Evolutionary conservation across 2,888 invertebrate species (phyloP).

Genomic region (Cerceris rybyensis): DNA sequence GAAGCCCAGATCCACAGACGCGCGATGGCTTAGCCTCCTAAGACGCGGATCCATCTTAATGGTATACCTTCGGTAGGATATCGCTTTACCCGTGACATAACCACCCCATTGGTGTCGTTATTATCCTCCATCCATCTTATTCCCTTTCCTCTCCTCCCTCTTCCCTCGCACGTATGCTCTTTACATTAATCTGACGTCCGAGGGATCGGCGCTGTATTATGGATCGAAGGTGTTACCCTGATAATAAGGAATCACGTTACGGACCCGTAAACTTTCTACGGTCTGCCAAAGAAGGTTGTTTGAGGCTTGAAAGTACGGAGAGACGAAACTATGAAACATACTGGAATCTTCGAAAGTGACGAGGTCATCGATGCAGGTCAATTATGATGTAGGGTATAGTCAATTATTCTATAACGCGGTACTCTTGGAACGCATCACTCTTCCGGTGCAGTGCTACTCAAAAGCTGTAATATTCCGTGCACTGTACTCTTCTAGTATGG

Average conservation of each 20-base stretch:
- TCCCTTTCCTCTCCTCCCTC: conserved; percentile 9
- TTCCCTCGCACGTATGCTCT: conserved; percentile 3
- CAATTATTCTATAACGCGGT: too few relatives aligned
- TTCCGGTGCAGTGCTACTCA: too few relatives aligned
- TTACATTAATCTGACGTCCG: conserved; percentile 36
- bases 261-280: neutral
- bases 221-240: conserved; percentile 23
- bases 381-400: too few relatives aligned
- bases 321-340: too few relatives aligned
- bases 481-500: too few relatives aligned
- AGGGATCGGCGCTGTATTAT: conserved; percentile 17
- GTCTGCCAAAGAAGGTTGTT: neutral
- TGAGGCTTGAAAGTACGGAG: too few relatives aligned
- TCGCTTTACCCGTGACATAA: conserved; percentile 33
- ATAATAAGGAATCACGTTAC: conserved; percentile 22
- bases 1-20: neutral
- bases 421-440: too few relatives aligned
- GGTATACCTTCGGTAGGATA: conserved; percentile 21
- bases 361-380: too few relatives aligned
- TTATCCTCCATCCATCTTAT: conserved; percentile 41
- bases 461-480: too few relatives aligned
- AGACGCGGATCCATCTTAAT: conserved; percentile 39
- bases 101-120: conserved; percentile 34
- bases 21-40: conserved; percentile 20
- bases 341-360: too few relatives aligned